Evolutionary conservation across 2,797 vertebrate species (phyloP), one percentile per base, ranked within the genome.

Genomic region (Bufotes viridis): DNA sequence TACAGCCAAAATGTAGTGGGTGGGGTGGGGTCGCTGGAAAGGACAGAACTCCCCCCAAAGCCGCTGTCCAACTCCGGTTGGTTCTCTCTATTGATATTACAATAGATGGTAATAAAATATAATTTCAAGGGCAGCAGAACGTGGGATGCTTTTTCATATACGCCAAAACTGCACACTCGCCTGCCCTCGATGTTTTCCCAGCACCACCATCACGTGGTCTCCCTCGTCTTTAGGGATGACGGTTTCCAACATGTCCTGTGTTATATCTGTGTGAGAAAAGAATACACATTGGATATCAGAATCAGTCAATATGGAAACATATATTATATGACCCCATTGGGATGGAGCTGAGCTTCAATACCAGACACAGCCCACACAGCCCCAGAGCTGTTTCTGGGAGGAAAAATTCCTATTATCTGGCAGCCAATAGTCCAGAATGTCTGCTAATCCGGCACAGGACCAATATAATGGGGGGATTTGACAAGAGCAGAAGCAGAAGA

Each of bases 211-310:
- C 60, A 95, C 91, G 13, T 57, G 78, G 26, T 91, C 87, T 0
- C 91, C 91, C 1, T 93, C 90, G 0, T 81, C 94, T 92, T 96
- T 97, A 18, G 97, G 97, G 80, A 98, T 91, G 1, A 98, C 95
- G 0, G 96, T 97, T 92, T 98, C 97, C 90, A 98, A 90, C 97
- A 98, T 98, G 82, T 93, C 78, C 93, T 98, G 97, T 85, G 90
- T 96, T 84, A 98, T 92, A 76, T 96, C 97, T 98, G 88, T 15
- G 61, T 1, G 60, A 22, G 9, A 61, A 1, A 58, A 18, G 6
- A 29, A 0, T 4, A 61, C 29, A 57, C 18, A 24, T 7, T 42
- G 18, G 24, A 14, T 51, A 78, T 15, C 7, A 20, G 11, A 20
- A 67, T 13, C 24, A 24, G 63, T 67, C 63, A n/a, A n/a, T 24